Base-by-base conservation (phyloP, 2,113 vertebrate species). In the Boleophthalmus pectinirostris region DNA sequence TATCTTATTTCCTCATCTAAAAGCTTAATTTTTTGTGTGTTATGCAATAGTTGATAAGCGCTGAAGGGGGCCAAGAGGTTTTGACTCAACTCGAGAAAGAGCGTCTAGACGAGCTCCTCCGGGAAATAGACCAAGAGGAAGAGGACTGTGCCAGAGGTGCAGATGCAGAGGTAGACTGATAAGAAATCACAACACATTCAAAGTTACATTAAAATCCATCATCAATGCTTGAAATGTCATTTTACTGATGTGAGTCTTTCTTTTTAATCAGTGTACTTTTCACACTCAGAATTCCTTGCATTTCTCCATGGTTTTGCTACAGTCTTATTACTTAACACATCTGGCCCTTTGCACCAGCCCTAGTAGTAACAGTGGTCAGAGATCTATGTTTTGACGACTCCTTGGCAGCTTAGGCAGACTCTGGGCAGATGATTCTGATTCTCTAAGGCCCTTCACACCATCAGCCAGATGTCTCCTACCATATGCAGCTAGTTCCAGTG, bases 71-170 rank as follows among this genome's bases (percentile, higher is more conserved):
- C 54, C 89, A 83, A 20, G 82, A 93, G 81, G 75, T 87, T 85
- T 90, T 98, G 93, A 95, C 94, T 69, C 92, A 93, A 10, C 82
- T 84, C 68, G 96, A 98, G 87, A 95, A 91, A 85, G 88, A 90
- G 78, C 95, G 94, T 56, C 89, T 98, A 89, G 84, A 64, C 3
- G 94, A 96, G 68, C 94, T 99, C 49, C 77, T 98, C 73, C 91
- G 80, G 85, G 94, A 95, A 71, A 81, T 88, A 68, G 93, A 95
- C 35, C 78, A 94, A 47, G 85, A 81, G 82, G 85, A 89, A 88
- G 91, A 94, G 84, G 94, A 94, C 89, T 61, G 85, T 74, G 35
- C 82, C 82, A 82, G 73, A 70, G 83, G 75, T 15, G 38, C 75
- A 67, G 80, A 75, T 74, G 68, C 61, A 24, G 66, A 89, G 92